Conservation (phyloP, 53 echinoderm and acorn worm genomes). For the Holothuria leucospilota region DNA sequence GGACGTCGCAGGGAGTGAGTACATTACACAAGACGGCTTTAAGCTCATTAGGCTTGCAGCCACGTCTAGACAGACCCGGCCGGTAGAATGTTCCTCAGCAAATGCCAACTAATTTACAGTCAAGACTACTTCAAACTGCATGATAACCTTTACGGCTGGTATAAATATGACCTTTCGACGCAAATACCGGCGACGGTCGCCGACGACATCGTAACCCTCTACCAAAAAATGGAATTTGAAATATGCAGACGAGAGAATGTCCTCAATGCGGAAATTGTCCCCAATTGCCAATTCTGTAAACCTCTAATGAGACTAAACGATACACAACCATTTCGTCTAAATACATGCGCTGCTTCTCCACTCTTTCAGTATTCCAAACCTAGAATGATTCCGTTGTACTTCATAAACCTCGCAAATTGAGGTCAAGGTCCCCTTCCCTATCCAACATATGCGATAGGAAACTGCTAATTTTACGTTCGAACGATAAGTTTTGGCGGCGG, state of each 20-base stretch:
- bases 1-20: constrained; percentile 29
- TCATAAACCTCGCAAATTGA: too few species aligned
- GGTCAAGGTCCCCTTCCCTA: too few species aligned
- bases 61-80: constrained; percentile 45
- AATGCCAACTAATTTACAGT: constrained; percentile 37
- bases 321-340: too few species aligned
- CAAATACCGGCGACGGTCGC: constrained; percentile 31
- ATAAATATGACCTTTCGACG: constrained; percentile 43
- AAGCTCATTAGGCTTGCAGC: constrained; percentile 45
- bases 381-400: too few species aligned
- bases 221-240: constrained; percentile 32
- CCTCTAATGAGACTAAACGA: too few species aligned
- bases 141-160: constrained; percentile 10
- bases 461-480: too few species aligned
- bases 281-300: constrained; percentile 15
- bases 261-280: constrained; percentile 35
- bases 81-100: constrained; percentile 17
- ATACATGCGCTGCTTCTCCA: too few species aligned
- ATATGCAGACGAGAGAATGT: constrained; percentile 12
- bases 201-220: constrained; percentile 4
- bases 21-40: neutral
- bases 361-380: too few species aligned
- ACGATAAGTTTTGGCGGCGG: constrained; percentile 19
- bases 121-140: neutral
- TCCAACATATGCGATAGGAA: too few species aligned